Base-by-base conservation (phyloP, 1,140 invertebrate genomes). In the Orius insidiosus region DNA sequence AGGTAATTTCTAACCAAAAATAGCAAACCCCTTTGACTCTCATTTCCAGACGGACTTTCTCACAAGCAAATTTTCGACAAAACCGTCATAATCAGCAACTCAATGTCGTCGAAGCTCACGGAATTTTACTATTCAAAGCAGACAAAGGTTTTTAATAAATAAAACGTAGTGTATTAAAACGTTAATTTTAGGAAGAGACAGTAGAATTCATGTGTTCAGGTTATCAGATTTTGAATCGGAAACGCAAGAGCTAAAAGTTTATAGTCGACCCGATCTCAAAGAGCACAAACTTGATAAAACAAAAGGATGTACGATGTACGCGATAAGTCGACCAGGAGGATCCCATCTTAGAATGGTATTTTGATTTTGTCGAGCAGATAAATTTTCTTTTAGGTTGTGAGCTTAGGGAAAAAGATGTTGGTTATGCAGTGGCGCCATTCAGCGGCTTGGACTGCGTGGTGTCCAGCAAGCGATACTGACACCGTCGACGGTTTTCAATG, bases 401-500 rank as follows among this genome's bases (percentile, higher is more conserved):
- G 71, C n/a, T 65, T 81, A 5, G 74, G 75, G 2, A 65, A 68
- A 47, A 71, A 73, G 53, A 54, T 84, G n/a, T 60, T 75, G 7
- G 56, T 82, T 31, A 70, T 80, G 45, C 75, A 79, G 49, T 83
- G 79, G 79, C 74, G 77, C 50, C 79, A 82, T 59, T 80, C 76
- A 2, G 77, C 76, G 0, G 78, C 78, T 0, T 81, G 77, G 76
- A 78, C 78, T 3, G 72, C 76, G 0, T 83, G 78, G 78, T 81
- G 77, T 56, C 71, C 77, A 0, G 64, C 75, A 0, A 70, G 74
- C 31, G 79, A 82, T 52, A 78, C 74, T 0, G 78, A 82, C 54
- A 80, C 77, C 0, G 67, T 75, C 2, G 79, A 81, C 32, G 78
- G 78, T 15, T 82, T 83, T 58, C 68, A 72, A 18, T 69, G 72